Evolutionary conservation across 2,797 vertebrate species (phyloP).

Genomic region (Acrocephalus scirpaceus): DNA sequence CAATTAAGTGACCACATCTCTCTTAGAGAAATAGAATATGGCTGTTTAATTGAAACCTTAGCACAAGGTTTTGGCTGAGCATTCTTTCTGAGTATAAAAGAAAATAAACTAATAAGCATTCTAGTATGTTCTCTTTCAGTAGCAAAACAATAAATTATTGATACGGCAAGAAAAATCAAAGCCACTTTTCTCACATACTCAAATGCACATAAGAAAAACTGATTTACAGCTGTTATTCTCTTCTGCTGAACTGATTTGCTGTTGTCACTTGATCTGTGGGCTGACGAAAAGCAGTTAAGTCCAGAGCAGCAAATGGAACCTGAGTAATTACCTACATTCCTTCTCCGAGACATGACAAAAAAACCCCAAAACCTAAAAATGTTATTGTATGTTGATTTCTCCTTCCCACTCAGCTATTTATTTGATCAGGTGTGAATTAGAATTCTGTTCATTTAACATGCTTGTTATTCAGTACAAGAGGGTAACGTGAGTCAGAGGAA

Average conservation of each 20-base stretch:
- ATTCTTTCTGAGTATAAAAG: conserved; percentile 9
- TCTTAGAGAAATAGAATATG: conserved; percentile 13
- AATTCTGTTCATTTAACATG: conserved; percentile 81
- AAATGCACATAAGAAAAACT: conserved; percentile 25
- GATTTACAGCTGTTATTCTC: conserved; percentile 65
- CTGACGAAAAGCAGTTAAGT: conserved; percentile 70
- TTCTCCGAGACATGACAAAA: background rate
- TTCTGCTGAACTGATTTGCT: conserved; percentile 52
- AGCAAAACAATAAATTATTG: conserved; percentile 5
- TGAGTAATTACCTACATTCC: conserved; percentile 39
- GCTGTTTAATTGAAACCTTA: conserved; percentile 25
- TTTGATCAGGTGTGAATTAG: conserved; percentile 92
- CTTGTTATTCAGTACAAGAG: conserved; percentile 85
- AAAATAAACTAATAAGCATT: conserved; percentile 6
- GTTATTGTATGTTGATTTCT: conserved; percentile 66
- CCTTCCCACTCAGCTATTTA: conserved; percentile 71
- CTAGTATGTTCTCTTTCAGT: background rate
- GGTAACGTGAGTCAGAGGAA: conserved; percentile 88
- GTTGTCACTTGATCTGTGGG: conserved; percentile 63
- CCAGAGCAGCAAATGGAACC: conserved; percentile 50
- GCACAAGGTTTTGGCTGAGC: background rate
- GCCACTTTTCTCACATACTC: conserved; percentile 28
- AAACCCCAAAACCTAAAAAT: conserved; percentile 19
- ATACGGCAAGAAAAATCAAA: background rate
- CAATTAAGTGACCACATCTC: background rate